A percentile compares a stretch with the other conserved stretches of the same genome.
phyloP scores from a whole-genome alignment of 2,888 invertebrate species.

The Bombyx huttoni region DNA sequence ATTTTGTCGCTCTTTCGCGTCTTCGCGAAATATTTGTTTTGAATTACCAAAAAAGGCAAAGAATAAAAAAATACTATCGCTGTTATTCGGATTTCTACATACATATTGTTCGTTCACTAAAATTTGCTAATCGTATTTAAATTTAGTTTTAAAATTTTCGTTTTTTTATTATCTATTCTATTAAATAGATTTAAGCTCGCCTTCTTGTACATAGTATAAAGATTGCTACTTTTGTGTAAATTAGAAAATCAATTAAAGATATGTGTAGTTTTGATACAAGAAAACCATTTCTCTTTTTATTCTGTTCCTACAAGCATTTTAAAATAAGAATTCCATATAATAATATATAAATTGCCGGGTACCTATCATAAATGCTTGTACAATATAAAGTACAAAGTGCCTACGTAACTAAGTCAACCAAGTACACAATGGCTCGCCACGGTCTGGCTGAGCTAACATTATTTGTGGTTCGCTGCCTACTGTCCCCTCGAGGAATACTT shows the following conservation, averaged over 20 bases:
- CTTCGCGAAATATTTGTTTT: slow-evolving; percentile 3
- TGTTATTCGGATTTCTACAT: background rate
- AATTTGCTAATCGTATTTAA: no score
- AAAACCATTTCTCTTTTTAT: no score
- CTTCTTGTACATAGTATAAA: no score
- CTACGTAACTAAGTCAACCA: slow-evolving; percentile 14
- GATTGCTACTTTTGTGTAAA: no score
- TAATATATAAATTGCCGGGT: background rate
- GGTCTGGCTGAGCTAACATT: slow-evolving; percentile 50
- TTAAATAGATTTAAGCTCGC: no score
- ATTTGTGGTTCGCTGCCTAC: slow-evolving; percentile 58
- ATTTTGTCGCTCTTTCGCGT: slow-evolving; percentile 12
- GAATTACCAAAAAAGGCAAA: background rate
- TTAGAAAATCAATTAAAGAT: no score
- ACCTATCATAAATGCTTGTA: background rate
- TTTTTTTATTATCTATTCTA: no score
- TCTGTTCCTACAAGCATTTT: slow-evolving; percentile 7
- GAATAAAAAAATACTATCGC: background rate
- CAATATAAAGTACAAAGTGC: slow-evolving; percentile 11
- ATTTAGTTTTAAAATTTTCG: no score
- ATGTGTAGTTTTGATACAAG: no score
- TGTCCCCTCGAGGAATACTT: slow-evolving; percentile 35
- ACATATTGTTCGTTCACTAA: no score
- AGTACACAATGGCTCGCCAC: slow-evolving; percentile 39
- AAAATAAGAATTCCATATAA: slow-evolving; percentile 3